phyloP scores from a whole-genome alignment of 2,797 vertebrate genomes.

The Thaleichthys pacificus region DNA sequence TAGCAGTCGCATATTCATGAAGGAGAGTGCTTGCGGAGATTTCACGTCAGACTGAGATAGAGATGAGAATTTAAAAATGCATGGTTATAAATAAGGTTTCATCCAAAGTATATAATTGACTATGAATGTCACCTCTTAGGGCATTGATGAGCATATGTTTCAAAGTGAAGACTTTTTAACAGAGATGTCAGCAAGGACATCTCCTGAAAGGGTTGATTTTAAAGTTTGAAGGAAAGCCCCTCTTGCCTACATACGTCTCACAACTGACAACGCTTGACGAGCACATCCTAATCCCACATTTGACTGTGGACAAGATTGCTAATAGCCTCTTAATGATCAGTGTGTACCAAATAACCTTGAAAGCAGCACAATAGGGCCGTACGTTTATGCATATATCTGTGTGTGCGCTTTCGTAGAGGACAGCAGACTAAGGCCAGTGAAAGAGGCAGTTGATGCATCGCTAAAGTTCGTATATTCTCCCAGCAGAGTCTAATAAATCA shows the following conservation, averaged over 20 bases:
- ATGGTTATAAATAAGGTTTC: not conserved
- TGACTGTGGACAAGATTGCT: constrained; percentile 1
- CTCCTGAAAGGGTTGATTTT: not conserved
- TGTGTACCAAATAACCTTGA: constrained; percentile 2
- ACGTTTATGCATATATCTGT: not conserved
- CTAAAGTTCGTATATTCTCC: not conserved
- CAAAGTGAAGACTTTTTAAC: not conserved
- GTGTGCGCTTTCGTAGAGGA: not conserved
- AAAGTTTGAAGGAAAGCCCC: not conserved
- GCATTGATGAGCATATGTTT: not conserved
- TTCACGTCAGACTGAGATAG: not conserved
- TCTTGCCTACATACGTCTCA: not conserved
- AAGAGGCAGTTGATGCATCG: not conserved
- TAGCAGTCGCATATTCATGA: not conserved
- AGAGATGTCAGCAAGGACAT: not conserved
- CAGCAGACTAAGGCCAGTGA: not conserved
- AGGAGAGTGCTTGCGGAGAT: not conserved
- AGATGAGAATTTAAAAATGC: not conserved
- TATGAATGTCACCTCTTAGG: not conserved
- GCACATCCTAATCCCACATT: not conserved
- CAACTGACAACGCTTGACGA: not conserved
- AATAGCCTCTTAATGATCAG: constrained; percentile 10
- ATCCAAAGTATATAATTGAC: not conserved
- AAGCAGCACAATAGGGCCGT: not conserved
- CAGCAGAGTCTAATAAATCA: not conserved